Percentiles rank a stretch among this genome's conserved stretches.
phyloP scores from a whole-genome alignment of 2,888 invertebrate species.

The Syrista parreyssii region DNA sequence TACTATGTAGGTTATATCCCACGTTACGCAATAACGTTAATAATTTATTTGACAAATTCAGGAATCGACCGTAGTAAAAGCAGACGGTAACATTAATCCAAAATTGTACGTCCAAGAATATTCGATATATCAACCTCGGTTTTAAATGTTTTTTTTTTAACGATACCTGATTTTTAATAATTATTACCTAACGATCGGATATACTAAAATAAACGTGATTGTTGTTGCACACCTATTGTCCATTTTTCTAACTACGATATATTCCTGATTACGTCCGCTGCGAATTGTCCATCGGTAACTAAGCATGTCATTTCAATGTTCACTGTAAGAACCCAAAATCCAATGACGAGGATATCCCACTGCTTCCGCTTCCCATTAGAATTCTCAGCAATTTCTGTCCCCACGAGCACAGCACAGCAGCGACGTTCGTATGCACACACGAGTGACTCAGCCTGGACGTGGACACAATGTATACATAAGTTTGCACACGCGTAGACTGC shows the following conservation, averaged over 20 bases:
- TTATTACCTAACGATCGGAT: background rate
- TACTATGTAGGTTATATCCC: background rate
- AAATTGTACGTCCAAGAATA: background rate
- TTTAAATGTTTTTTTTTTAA: background rate
- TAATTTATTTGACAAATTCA: background rate
- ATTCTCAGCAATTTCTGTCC: background rate
- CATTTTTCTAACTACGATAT: too few species aligned
- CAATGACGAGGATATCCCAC: conserved; percentile 13
- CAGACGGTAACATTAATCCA: background rate
- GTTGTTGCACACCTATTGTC: background rate
- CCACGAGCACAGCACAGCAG: background rate
- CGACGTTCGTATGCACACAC: background rate
- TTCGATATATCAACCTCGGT: background rate
- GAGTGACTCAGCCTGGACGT: conserved; percentile 14
- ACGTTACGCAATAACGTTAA: background rate
- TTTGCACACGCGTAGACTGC: background rate
- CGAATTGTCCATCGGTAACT: background rate
- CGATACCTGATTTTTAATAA: background rate
- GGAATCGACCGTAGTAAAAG: background rate
- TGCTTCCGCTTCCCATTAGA: background rate
- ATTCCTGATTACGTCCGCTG: background rate
- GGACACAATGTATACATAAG: background rate
- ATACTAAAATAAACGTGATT: background rate
- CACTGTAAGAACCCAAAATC: background rate
- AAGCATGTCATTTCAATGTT: background rate